Base-by-base conservation (phyloP, 2,113 vertebrate genomes). In the Edolisoma coerulescens region DNA sequence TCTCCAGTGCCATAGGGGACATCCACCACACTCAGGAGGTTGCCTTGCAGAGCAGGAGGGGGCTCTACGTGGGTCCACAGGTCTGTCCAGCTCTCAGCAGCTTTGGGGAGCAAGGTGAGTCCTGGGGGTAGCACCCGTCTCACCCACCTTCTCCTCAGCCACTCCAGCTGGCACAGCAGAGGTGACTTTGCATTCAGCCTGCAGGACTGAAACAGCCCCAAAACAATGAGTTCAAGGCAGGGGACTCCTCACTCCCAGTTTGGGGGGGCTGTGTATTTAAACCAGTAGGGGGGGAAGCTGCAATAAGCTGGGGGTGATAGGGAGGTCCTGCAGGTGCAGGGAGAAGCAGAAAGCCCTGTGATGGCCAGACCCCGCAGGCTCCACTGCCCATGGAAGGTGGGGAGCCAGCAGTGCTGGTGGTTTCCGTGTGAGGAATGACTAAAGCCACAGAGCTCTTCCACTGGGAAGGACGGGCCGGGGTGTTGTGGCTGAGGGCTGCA, bases 361-460 rank as follows among this genome's bases (percentile, higher is more conserved):
- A 32, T 9, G 24, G 44, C 44, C 0, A 0, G 11, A 60, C 27
- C 37, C 49, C 0, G 0, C 11, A 14, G 73, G 44, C 65, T 54
- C 20, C 0, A 0, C 49, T 76, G 89, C 71, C 68, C 5, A 0
- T 1, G 26, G 78, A 87, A 65, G 20, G 39, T 54, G 88, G 61
- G 47, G 65, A 84, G 26, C 69, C 65, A 53, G 59, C 4, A 1
- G 70, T 19, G 3, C 1, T 45, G 64, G 80, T 79, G 44, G 79
- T 85, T 94, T 95, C 92, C 6, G 0, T 80, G 41, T 57, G 59
- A 69, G 88, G 59, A 57, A 73, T 68, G 67, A 83, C 45, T 68
- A 57, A 88, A 95, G 3, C 73, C 32, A 2, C 84, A 52, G 65
- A 32, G 61, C 54, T 85, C 33, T 91, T 91, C 78, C 9, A 2